Evolutionary conservation across 2,113 vertebrate species (phyloP), one percentile per base, ranked within the genome.

Genomic region (Tauraco erythrolophus): DNA sequence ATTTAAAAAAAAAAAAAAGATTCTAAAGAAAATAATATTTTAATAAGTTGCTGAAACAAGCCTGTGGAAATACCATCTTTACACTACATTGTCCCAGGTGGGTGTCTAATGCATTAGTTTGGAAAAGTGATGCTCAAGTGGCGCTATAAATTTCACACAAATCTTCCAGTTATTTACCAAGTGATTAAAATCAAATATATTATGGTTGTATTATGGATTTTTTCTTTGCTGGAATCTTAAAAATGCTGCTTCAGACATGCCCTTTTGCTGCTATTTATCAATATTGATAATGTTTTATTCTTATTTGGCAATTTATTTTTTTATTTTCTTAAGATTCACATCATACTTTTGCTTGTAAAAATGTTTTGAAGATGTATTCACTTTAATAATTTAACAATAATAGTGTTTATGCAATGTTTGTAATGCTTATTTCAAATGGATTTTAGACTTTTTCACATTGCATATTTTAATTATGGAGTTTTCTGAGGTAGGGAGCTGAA

Each of bases 101-200:
- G 33, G 8, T 75, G 35, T 39, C 48, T 54, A 54, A 89, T 65
- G 10, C 6, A 6, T 46, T 72, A 30, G 31, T 72, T 82, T 70
- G 48, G 54, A 84, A 82, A 94, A 84, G 25, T 19, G n/a, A 77
- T 77, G 37, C 43, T 93, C 30, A 23, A 75, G 33, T 76, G 53
- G 62, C 1, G 1, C 22, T n/a, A 39, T 74, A 85, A 85, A 78
- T 94, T 89, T 89, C 61, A 64, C 39, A 93, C 22, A 87, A 80
- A 78, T 72, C 10, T 88, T 86, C 33, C 35, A 78, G 51, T 70
- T 95, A 82, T 91, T 90, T 96, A 79, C 46, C 22, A 77, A 58
- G 77, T 75, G 19, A 96, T 92, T 94, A 95, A 94, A 89, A 41
- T 33, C 3, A 64, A 83, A 94, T 89, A 79, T 56, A 94, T 87